Percentiles rank a stretch among this genome's conserved stretches.
Conservation (phyloP, 2,888 invertebrate species). For the Muschampia plurimacula region DNA sequence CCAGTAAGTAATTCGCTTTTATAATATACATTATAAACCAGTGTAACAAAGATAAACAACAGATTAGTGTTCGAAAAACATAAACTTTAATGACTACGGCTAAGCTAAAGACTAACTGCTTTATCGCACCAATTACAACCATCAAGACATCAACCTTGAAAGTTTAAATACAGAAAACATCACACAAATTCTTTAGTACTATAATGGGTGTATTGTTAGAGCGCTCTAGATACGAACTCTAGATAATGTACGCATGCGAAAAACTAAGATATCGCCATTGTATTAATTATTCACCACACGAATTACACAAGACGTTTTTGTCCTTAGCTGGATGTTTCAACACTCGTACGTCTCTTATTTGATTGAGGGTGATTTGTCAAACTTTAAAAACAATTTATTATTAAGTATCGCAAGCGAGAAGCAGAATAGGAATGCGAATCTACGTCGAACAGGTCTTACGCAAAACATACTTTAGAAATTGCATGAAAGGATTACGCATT, state of each 20-base stretch:
- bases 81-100: constrained; percentile 60
- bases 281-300: constrained; percentile 61
- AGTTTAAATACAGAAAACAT: constrained; percentile 71
- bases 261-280: constrained; percentile 71
- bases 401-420: constrained; percentile 51
- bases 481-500: constrained; percentile 50
- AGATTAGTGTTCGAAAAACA: constrained; percentile 32
- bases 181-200: constrained; percentile 61
- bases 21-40: neutral
- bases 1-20: neutral
- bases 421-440: constrained; percentile 52
- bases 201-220: constrained; percentile 77
- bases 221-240: constrained; percentile 60
- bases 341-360: constrained; percentile 49
- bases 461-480: constrained; percentile 26
- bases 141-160: constrained; percentile 79
- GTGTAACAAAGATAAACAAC: neutral
- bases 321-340: constrained; percentile 43
- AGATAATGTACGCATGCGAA: constrained; percentile 73
- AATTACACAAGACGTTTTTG: constrained; percentile 36
- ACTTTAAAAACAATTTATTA: constrained; percentile 58
- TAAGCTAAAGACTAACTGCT: constrained; percentile 60
- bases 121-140: constrained; percentile 67
- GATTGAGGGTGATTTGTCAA: constrained; percentile 56
- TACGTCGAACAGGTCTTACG: constrained; percentile 48